These are phyloP conservation scores for Temnothorax rugatulus DNA, from an alignment of 2,888 invertebrate species.

Conservation along the genomic window DNA sequence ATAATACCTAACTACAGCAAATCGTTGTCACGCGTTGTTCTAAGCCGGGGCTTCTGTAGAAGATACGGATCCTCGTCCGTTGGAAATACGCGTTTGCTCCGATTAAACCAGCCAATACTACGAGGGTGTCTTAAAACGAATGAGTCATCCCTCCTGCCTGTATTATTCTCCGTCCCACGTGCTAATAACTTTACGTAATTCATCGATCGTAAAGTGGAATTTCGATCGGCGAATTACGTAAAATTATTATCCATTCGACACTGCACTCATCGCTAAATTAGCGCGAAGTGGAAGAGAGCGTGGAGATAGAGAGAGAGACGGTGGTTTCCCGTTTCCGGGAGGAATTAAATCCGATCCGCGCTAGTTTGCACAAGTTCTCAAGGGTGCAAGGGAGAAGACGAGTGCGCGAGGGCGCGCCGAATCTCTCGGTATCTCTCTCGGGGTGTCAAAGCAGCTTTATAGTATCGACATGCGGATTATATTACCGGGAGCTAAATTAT, in stretches of 20 bases:
- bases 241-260: neutral
- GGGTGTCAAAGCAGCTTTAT: conserved; percentile 17
- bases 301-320: neutral
- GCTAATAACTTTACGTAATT: neutral
- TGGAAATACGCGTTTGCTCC: neutral
- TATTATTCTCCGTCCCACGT: neutral
- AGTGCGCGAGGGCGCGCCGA: neutral
- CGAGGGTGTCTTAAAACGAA: neutral
- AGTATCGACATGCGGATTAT: neutral
- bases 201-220: neutral
- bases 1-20: neutral
- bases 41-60: neutral
- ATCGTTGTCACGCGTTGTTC: neutral
- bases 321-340: neutral
- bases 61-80: neutral
- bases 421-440: neutral
- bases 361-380: neutral
- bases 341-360: conserved; percentile 1
- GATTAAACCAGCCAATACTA: neutral
- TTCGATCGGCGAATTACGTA: neutral
- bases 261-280: neutral
- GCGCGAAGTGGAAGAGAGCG: neutral
- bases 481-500: neutral
- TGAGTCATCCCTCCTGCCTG: neutral
- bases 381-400: neutral